Percentiles rank a stretch among this genome's conserved stretches.
These are phyloP conservation scores for Bucco capensis DNA, from an alignment of 2,113 vertebrate species.

Conservation along the genomic window DNA sequence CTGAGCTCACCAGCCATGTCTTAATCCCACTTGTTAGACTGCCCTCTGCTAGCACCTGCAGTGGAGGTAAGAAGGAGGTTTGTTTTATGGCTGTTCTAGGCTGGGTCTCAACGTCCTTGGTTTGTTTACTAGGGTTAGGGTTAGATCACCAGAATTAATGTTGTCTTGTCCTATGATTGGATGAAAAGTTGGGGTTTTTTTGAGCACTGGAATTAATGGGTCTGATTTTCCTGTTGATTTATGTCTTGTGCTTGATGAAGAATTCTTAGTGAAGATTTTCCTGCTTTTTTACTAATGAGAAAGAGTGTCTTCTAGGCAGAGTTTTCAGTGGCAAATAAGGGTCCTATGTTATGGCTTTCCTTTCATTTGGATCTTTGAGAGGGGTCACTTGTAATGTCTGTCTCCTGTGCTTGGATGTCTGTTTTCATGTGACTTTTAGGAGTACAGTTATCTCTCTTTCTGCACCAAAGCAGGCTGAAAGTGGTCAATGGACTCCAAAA, in stretches of 20 bases:
- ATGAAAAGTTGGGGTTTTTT: background rate
- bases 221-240: background rate
- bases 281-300: background rate
- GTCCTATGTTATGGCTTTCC: background rate
- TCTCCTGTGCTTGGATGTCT: background rate
- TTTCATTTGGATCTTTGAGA: background rate
- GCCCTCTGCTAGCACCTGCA: fast-evolving
- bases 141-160: background rate
- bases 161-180: background rate
- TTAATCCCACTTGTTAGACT: fast-evolving
- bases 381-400: background rate
- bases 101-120: background rate
- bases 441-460: background rate
- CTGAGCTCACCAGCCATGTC: fast-evolving
- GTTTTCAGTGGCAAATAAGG: background rate
- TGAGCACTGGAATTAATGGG: background rate
- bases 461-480: background rate
- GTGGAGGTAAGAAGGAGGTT: background rate
- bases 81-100: background rate
- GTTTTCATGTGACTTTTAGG: background rate
- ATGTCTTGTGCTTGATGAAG: background rate
- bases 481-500: background rate
- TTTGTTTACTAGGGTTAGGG: background rate
- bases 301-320: background rate
- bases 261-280: background rate